Base-by-base conservation (phyloP, 1,140 invertebrate species). In the Melitaea cinxia region DNA sequence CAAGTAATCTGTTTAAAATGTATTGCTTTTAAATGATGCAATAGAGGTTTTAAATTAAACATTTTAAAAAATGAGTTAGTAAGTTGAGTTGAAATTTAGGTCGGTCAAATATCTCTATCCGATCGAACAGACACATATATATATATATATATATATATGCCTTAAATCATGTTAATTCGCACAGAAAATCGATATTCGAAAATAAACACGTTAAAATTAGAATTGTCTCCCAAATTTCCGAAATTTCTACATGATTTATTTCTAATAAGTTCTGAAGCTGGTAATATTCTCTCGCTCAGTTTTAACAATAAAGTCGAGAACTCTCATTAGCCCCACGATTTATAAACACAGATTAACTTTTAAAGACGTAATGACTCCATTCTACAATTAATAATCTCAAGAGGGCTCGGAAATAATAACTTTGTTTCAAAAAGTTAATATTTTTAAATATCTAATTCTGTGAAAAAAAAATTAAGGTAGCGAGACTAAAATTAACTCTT, bases 251-350 rank as follows among this genome's bases (percentile, higher is more conserved):
- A 68, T 76, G 65, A 77, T 77, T 77, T 74, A 74, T 64, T 69
- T 69, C 59, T 54, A 69, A 66, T 65, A 73, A 75, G 68, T 77
- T 68, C 53, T 54, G 65, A 77, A 74, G 68, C 72, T 77, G 57
- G 42, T 63, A 77, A 73, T 69, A 77, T 76, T 76, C 61, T 62
- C 67, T 64, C 68, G 66, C 65, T 61, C 64, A 63, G 68, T 70
- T 72, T 73, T 65, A 53, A 76, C 71, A 73, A 73, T 69, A 70
- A 76, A 76, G 67, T 73, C 68, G 52, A 67, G 57, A 76, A 76
- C 71, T 73, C 74, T 71, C 71, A 71, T 76, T 76, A 73, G 65
- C 71, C 65, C 65, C 65, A 70, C 68, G 66, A 72, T 70, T 75
- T 73, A 70, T 76, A 70, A 73, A 73, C 67, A 70, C 55, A 63